Conservation (phyloP, 2,797 vertebrate genomes). For the Erethizon dorsatum region DNA sequence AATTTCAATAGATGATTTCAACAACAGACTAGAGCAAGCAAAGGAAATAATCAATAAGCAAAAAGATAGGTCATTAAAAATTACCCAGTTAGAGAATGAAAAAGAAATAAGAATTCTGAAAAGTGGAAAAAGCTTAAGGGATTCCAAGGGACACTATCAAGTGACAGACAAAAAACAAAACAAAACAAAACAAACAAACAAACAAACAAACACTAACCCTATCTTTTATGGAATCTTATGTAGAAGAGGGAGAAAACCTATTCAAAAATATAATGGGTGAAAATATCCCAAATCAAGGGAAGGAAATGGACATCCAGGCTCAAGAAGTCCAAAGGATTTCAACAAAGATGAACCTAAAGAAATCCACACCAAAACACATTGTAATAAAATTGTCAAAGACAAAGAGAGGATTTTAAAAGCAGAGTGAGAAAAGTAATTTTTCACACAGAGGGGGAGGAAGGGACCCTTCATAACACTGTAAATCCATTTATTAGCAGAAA, state of each 20-base stretch:
- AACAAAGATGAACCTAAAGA: neutral
- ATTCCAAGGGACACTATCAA: neutral
- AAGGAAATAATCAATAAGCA: no score
- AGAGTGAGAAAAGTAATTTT: neutral
- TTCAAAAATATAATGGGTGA: neutral
- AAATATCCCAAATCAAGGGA: no score
- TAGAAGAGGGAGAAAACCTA: neutral
- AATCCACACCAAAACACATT: neutral
- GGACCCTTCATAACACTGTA: no score
- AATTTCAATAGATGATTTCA: no score
- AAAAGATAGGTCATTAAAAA: no score
- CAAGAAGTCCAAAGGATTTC: neutral
- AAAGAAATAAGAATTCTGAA: no score
- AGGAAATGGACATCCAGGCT: neutral
- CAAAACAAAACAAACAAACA: no score
- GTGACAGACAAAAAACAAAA: neutral
- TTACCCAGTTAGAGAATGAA: no score
- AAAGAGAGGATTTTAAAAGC: neutral
- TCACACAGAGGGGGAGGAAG: neutral
- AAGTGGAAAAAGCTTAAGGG: neutral
- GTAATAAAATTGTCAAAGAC: neutral
- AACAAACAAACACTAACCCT: no score
- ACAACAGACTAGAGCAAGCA: no score
- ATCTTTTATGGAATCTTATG: neutral
- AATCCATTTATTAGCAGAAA: neutral